Evolutionary conservation across 2,113 vertebrate species (phyloP), one percentile per base, ranked within the genome.

Genomic region (Etheostoma cragini): DNA sequence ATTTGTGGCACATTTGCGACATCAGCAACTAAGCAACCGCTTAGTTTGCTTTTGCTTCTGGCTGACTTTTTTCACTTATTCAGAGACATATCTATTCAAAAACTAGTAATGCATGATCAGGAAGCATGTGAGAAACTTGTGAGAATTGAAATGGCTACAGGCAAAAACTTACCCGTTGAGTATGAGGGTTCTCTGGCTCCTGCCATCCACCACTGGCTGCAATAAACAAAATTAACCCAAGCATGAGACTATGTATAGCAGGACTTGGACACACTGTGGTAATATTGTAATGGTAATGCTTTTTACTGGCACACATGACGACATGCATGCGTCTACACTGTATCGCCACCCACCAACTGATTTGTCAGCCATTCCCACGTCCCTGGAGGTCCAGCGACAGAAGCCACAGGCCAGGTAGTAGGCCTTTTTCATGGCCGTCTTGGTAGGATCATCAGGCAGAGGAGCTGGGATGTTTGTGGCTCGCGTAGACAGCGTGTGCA

Each of bases 341-440:
- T 15, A 42, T 47, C 1, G 30, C 4, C 30, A 95, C 98, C 92
- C 80, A 99, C 98, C 98, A 0, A 99, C 98, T 89, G 98, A 99
- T 87, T 99, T 99, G 92, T 99, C 98, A 62, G 98, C 98, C 98
- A 99, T 99, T 86, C 98, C 97, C 0, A 99, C 98, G 67, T 99
- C 98, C 72, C 98, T 96, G 17, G 98, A 99, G 0, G 97, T 99
- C 98, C 98, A 99, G 85, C 98, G 98, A 88, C 98, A 99, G 92
- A 99, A 99, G 7, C 98, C 98, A 81, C 98, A 99, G 77, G 98
- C 98, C 81, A 99, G 81, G 85, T 99, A 99, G 78, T 99, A 99
- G 0, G 98, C 97, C 90, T 99, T 99, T 95, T 99, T 99, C 97
- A 99, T 97, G 78, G 97, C 94, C 1, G 96, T 99, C 93, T 99